Evolutionary conservation across 1,140 invertebrate species (phyloP).

Genomic region (Oreohelix idahoensis): DNA sequence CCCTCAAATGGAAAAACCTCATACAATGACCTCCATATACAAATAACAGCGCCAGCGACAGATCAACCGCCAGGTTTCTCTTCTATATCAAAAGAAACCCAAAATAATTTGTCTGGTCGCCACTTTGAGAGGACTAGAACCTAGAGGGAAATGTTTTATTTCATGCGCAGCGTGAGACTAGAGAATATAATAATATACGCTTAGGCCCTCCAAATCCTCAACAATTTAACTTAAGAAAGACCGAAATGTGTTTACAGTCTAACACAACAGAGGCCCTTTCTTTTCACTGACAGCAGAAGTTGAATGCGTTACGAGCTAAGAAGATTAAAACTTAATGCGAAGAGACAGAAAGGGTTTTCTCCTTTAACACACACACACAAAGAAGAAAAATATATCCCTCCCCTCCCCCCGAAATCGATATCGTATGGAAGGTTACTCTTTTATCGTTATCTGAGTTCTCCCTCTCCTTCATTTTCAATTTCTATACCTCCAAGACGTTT

Average conservation of each 20-base stretch:
- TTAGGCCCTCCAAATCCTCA: background rate
- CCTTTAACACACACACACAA: background rate
- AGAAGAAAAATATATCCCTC: background rate
- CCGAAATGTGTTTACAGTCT: background rate
- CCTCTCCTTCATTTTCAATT: no score
- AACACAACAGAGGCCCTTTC: background rate
- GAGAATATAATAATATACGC: background rate
- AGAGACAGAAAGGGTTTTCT: background rate
- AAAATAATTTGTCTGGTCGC: slow-evolving; percentile 2
- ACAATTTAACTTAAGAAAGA: slow-evolving; percentile 9
- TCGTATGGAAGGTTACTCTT: background rate
- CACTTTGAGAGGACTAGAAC: background rate
- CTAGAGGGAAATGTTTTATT: background rate
- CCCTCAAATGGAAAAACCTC: no score
- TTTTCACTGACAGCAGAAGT: background rate
- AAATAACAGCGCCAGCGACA: background rate
- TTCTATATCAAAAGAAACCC: background rate
- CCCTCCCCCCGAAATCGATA: background rate
- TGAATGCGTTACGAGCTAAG: background rate
- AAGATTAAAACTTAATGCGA: background rate
- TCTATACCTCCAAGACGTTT: no score
- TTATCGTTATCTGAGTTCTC: no score
- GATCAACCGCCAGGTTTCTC: background rate
- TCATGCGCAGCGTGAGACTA: background rate
- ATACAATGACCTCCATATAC: no score